Evolutionary conservation across 2,888 invertebrate genomes (phyloP).

Genomic region (Phasia obesa): DNA sequence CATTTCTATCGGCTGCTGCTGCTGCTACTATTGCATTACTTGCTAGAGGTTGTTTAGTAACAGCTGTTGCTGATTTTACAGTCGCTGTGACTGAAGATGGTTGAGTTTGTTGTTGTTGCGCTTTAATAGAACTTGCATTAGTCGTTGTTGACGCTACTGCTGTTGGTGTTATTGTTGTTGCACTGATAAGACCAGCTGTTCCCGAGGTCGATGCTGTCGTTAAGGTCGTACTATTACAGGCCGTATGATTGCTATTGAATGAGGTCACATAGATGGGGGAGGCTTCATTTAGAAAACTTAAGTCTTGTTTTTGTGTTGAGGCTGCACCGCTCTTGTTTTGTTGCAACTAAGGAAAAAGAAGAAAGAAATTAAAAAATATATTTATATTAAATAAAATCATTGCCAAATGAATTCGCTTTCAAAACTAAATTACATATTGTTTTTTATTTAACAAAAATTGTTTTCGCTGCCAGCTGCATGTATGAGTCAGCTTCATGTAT

Average conservation of each 20-base stretch:
- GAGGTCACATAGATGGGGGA: constrained; percentile 93
- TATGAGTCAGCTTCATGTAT: too few species aligned
- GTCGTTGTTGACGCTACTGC: constrained; percentile 70
- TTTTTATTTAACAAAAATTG: too few species aligned
- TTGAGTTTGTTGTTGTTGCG: constrained; percentile 32
- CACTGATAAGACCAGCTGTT: constrained; percentile 72
- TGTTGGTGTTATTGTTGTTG: constrained; percentile 74
- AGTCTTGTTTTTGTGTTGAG: constrained; percentile 83
- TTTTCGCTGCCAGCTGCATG: too few species aligned
- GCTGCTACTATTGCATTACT: constrained; percentile 85
- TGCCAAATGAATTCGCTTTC: too few species aligned
- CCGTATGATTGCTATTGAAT: constrained; percentile 84
- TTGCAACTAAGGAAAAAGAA: constrained; percentile 74
- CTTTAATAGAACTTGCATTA: constrained; percentile 71
- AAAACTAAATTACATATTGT: too few species aligned
- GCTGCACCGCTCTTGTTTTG: constrained; percentile 82
- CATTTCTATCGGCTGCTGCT: constrained; percentile 87
- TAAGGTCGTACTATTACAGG: constrained; percentile 83
- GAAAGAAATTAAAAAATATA: not conserved
- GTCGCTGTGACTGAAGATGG: constrained; percentile 63
- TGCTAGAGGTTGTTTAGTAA: constrained; percentile 85
- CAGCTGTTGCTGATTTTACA: constrained; percentile 73
- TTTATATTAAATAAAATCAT: not conserved
- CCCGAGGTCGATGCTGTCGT: constrained; percentile 81
- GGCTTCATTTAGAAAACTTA: constrained; percentile 92